A percentile compares a stretch with the other conserved stretches of the same genome.
Conservation (phyloP, 2,888 invertebrate species). For the Boloria euphrosyne region DNA sequence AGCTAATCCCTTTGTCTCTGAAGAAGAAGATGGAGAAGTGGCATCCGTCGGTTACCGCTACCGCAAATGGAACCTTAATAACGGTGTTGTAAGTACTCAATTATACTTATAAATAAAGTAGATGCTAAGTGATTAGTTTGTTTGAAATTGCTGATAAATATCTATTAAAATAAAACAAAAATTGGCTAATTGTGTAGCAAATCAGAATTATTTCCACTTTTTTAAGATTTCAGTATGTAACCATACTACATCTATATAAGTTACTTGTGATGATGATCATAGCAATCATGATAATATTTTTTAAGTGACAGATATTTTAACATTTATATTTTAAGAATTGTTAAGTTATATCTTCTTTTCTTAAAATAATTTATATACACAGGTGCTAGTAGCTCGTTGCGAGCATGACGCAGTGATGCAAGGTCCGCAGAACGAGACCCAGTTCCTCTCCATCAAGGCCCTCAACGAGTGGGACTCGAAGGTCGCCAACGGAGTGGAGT, state of each 20-base stretch:
- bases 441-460: slow-evolving; percentile 97
- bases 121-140: too few species aligned
- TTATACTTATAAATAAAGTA: neutral
- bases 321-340: too few species aligned
- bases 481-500: slow-evolving; percentile 97
- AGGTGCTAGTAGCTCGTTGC: slow-evolving; percentile 94
- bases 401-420: slow-evolving; percentile 98
- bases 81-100: slow-evolving; percentile 87
- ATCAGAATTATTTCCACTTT: too few species aligned
- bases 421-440: slow-evolving; percentile 93
- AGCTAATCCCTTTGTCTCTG: slow-evolving; percentile 95
- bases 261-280: too few species aligned
- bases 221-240: too few species aligned
- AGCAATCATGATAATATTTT: too few species aligned
- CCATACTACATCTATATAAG: too few species aligned
- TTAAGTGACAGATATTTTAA: too few species aligned
- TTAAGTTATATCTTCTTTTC: neutral
- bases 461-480: slow-evolving; percentile 99
- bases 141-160: too few species aligned
- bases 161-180: too few species aligned
- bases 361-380: slow-evolving; percentile 21
- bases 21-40: slow-evolving; percentile 95
- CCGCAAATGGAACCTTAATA: slow-evolving; percentile 97
- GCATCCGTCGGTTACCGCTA: slow-evolving; percentile 98
- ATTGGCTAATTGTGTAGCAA: too few species aligned